Evolutionary conservation across 2,888 invertebrate species (phyloP).

Genomic region (Amiota communis): DNA sequence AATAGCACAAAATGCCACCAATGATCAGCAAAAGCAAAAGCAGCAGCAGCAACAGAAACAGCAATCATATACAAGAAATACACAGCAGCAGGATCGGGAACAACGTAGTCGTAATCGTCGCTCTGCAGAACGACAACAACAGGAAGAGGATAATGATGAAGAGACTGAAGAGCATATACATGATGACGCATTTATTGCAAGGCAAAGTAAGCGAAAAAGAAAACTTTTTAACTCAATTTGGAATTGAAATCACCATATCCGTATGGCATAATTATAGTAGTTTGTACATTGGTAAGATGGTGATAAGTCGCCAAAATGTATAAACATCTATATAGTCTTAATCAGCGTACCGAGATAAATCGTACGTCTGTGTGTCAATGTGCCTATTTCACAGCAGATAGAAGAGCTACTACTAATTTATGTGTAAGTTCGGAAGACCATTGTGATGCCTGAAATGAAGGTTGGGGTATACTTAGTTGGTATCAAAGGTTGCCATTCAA

Average conservation of each 20-base stretch:
- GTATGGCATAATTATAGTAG: neutral
- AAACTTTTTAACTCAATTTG: too few species aligned
- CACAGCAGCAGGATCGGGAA: conserved; percentile 36
- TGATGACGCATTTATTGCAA: conserved; percentile 59
- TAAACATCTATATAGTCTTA: too few species aligned
- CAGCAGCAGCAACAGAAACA: neutral
- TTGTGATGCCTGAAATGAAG: too few species aligned
- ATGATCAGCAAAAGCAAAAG: neutral
- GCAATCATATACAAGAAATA: conserved; percentile 5
- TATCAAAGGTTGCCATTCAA: too few species aligned
- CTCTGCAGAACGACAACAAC: neutral
- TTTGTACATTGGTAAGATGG: too few species aligned
- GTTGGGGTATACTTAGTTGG: too few species aligned
- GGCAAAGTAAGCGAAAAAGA: conserved; percentile 51
- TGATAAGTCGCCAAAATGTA: neutral
- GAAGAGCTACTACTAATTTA: too few species aligned
- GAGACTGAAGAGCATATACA: conserved; percentile 59
- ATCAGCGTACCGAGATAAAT: too few species aligned
- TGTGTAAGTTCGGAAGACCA: too few species aligned
- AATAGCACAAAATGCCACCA: conserved; percentile 46
- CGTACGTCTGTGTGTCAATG: too few species aligned
- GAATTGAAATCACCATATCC: too few species aligned
- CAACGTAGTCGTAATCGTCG: neutral
- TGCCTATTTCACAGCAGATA: too few species aligned
- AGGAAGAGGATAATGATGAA: conserved; percentile 43